A percentile compares a stretch with the other conserved stretches of the same genome.
Evolutionary conservation across 2,797 vertebrate species (phyloP).

Genomic region (Margarornis squamiger): DNA sequence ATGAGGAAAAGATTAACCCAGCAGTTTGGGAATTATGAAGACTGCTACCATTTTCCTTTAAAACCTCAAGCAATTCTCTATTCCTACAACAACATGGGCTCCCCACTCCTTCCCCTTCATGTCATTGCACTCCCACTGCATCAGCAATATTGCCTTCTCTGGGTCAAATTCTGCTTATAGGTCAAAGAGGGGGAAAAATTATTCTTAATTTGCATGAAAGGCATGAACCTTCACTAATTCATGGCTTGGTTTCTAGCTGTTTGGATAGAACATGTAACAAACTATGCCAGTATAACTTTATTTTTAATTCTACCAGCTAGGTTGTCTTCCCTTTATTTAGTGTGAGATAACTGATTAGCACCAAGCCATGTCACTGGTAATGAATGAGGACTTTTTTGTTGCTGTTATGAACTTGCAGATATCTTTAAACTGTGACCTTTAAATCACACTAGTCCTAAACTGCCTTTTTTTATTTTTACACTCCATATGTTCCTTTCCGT

Average conservation of each 20-base stretch:
- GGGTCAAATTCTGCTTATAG: not conserved
- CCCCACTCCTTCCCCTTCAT: rapidly evolving
- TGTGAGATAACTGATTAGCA: not conserved
- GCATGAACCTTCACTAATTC: not conserved
- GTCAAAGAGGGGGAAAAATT: not conserved
- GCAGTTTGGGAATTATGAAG: not conserved
- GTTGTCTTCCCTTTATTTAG: not conserved
- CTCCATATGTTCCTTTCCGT: not conserved
- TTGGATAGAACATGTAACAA: not conserved
- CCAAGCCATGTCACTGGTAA: not conserved
- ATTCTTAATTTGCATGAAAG: not conserved
- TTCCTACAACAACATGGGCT: not conserved
- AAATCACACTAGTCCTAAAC: not conserved
- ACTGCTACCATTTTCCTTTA: not conserved
- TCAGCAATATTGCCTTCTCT: not conserved
- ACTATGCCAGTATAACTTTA: not conserved
- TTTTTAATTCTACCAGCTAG: not conserved
- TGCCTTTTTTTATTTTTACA: not conserved
- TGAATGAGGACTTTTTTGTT: not conserved
- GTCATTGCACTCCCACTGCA: not conserved
- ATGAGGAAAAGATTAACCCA: not conserved
- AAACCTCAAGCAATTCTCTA: not conserved
- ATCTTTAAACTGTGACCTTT: slow-evolving; percentile 21
- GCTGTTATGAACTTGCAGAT: not conserved
- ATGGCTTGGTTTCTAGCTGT: not conserved